Percentiles rank a stretch among this genome's conserved stretches.
These are phyloP conservation scores for Atrina japonica DNA, from an alignment of 2,888 invertebrate genomes.

Conservation along the genomic window DNA sequence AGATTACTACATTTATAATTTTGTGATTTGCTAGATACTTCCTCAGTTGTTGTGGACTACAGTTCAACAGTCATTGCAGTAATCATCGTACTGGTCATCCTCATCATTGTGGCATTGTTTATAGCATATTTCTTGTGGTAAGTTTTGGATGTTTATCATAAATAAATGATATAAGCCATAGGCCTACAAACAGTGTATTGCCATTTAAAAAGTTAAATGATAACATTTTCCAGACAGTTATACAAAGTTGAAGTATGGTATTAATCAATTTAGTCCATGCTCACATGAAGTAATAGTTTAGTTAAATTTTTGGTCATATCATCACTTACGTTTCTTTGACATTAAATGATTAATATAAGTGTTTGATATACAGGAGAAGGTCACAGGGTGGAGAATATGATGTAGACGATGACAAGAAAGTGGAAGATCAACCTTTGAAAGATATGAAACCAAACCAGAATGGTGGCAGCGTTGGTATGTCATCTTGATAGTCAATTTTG, in stretches of 20 bases:
- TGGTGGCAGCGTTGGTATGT: too few relatives aligned
- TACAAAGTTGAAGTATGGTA: too few relatives aligned
- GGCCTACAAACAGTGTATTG: too few relatives aligned
- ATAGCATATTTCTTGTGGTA: slow-evolving; percentile 36
- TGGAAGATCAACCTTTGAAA: slow-evolving; percentile 9
- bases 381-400: slow-evolving; percentile 24
- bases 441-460: slow-evolving; percentile 7
- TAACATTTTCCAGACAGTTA: too few relatives aligned
- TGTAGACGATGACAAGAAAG: slow-evolving; percentile 18
- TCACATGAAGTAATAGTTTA: too few relatives aligned
- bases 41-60: neutral
- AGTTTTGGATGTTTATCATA: neutral
- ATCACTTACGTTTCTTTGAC: too few relatives aligned
- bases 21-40: neutral
- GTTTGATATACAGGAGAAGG: slow-evolving; percentile 31
- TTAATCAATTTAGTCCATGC: too few relatives aligned
- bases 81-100: slow-evolving; percentile 31
- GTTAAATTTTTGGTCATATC: too few relatives aligned
- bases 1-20: neutral
- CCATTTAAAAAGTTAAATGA: too few relatives aligned
- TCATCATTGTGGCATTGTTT: slow-evolving; percentile 18
- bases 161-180: too few relatives aligned
- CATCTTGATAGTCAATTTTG: too few relatives aligned
- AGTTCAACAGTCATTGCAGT: slow-evolving; percentile 35
- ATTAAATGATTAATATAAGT: too few relatives aligned